Percentiles rank a stretch among this genome's conserved stretches.
These are phyloP conservation scores for Drosophila mettleri DNA, from an alignment of 2,888 invertebrate genomes.

Conservation along the genomic window DNA sequence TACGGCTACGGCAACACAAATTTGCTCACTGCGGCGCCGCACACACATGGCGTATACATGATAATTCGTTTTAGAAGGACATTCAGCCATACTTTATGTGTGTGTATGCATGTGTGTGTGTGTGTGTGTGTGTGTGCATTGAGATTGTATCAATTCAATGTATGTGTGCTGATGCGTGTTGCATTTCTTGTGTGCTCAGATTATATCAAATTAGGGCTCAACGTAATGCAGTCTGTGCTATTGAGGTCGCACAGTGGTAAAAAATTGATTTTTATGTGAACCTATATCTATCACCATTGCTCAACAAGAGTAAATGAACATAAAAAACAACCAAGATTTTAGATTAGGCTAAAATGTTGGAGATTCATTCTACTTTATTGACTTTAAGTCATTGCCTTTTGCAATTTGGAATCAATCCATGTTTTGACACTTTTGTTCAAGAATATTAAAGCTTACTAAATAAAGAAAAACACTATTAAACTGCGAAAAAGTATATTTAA, in stretches of 20 bases:
- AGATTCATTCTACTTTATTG: not conserved
- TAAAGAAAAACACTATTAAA: too few species aligned
- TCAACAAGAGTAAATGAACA: not conserved
- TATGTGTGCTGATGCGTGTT: slow-evolving; percentile 3
- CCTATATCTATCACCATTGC: not conserved
- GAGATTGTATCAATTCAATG: slow-evolving; percentile 11
- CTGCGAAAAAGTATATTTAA: not conserved
- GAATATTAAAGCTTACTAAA: too few species aligned
- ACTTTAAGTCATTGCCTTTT: not conserved
- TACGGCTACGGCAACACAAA: slow-evolving; percentile 53
- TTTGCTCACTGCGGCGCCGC: slow-evolving; percentile 47
- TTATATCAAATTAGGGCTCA: slow-evolving; percentile 9
- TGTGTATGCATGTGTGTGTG: slow-evolving; percentile 1
- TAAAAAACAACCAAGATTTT: not conserved
- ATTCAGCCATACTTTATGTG: slow-evolving; percentile 3
- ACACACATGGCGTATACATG: slow-evolving; percentile 57
- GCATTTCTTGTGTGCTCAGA: not conserved
- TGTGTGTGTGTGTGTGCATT: not conserved
- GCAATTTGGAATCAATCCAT: not conserved
- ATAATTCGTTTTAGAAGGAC: slow-evolving; percentile 26
- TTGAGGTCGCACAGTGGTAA: slow-evolving; percentile 31
- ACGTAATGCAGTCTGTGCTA: slow-evolving; percentile 13
- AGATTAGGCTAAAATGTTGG: too few species aligned
- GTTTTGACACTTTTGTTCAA: not conserved
- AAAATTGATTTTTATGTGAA: not conserved